Evolutionary conservation across 2,113 vertebrate genomes (phyloP), one percentile per base, ranked within the genome.

Genomic region (Corythoichthys haematopterus): DNA sequence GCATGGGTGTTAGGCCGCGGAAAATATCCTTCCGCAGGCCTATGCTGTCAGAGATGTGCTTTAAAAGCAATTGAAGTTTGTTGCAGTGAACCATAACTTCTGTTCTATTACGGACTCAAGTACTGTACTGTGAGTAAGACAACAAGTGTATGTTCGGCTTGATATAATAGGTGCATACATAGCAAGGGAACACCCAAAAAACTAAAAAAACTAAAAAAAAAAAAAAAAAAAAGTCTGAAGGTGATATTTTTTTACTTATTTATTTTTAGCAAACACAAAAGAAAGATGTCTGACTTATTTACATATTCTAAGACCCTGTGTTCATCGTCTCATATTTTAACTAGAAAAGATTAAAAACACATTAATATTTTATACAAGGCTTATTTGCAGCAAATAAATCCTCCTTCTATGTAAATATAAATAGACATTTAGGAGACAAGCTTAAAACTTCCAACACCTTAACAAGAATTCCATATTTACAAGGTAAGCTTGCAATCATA

Each of bases 81-180:
- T 77, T 80, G 74, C 81, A 76, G 2, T 66, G 68, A 79, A 77
- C 66, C 71, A 77, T 71, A 48, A 11, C 67, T 72, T 75, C 64
- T 76, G 72, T 79, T 80, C 80, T 77, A 80, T 80, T 69, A 69
- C 59, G 60, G 59, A 37, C 50, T 66, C 69, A 75, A 73, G 73
- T 77, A 57, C n/a, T 55, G 10, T n/a, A 28, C 40, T 77, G 77
- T 71, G 52, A 71, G 55, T 74, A 77, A 74, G 73, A 75, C 47
- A 71, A 52, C 58, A 1, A 52, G 72, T 43, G 9, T 33, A 2
- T 1, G 33, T 61, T 70, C 63, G 40, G 69, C 56, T 70, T 70
- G 67, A 77, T 78, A 61, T 72, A 78, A 82, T 68, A 77, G 75
- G 73, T 81, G 70, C 78, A 82, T 74, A 67, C 71, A 3, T 4